Conservation (phyloP, 2,888 invertebrate species). For the Drosophila kokeensis region DNA sequence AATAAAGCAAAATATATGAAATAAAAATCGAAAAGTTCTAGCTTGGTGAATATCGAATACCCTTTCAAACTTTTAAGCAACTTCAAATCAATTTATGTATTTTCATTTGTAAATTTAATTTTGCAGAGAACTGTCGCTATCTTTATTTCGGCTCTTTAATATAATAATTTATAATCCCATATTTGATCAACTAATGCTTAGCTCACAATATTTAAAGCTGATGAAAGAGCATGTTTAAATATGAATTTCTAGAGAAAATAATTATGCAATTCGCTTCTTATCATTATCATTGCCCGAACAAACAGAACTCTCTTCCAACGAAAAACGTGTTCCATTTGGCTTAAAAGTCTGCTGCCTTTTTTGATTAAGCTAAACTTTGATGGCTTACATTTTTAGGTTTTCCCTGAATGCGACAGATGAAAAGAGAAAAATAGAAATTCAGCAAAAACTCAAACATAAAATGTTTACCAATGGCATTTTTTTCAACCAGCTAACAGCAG, state of each 20-base stretch:
- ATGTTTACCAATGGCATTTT: background rate
- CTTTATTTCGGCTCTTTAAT: background rate
- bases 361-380: background rate
- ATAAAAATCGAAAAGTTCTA: background rate
- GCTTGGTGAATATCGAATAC: background rate
- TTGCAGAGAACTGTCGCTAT: no score
- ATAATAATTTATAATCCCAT: background rate
- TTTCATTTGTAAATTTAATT: background rate
- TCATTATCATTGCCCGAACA: no score
- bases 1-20: background rate
- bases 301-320: background rate
- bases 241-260: background rate
- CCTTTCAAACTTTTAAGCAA: background rate
- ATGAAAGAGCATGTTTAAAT: background rate
- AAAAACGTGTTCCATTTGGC: background rate
- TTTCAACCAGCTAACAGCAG: background rate
- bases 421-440: no score
- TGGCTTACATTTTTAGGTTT: background rate
- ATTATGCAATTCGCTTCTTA: background rate
- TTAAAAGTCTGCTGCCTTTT: background rate
- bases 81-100: background rate
- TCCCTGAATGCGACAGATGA: background rate
- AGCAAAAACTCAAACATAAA: background rate
- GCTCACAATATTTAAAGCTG: background rate
- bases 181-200: background rate